phyloP scores from a whole-genome alignment of 2,113 vertebrate species.

The Opisthocomus hoazin region DNA sequence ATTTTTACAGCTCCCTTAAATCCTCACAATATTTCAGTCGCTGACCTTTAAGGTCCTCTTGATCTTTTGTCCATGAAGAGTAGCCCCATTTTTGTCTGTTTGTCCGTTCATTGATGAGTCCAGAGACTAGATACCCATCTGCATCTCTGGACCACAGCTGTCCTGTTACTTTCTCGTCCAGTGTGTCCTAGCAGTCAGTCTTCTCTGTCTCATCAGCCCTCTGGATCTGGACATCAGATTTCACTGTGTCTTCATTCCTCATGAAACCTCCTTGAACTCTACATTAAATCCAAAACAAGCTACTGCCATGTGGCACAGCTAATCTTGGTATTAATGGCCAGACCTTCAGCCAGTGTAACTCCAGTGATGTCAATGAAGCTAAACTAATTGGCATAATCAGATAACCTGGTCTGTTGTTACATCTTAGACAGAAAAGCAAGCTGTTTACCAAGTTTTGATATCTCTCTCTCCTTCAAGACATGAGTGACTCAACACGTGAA shows the following conservation, averaged over 20 bases:
- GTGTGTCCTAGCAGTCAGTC: background rate
- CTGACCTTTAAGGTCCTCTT: background rate
- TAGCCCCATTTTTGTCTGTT: background rate
- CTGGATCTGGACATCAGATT: background rate
- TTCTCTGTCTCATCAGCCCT: background rate
- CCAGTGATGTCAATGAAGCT: background rate
- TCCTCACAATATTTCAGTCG: background rate
- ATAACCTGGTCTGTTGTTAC: background rate
- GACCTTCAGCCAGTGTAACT: background rate
- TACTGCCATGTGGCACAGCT: background rate
- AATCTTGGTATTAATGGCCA: background rate
- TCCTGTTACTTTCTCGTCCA: background rate
- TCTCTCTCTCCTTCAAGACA: background rate
- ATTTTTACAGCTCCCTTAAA: background rate
- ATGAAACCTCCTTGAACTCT: background rate
- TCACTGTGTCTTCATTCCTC: background rate
- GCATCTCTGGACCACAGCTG: background rate
- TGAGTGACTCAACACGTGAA: background rate
- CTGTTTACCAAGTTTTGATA: background rate
- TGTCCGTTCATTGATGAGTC: background rate
- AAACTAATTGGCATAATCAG: background rate
- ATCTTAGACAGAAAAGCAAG: background rate
- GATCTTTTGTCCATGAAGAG: background rate
- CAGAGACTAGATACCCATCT: background rate
- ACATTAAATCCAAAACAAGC: background rate